Evolutionary conservation across 2,113 vertebrate species (phyloP), one percentile per base, ranked within the genome.

Genomic region (Terrapene triunguis): DNA sequence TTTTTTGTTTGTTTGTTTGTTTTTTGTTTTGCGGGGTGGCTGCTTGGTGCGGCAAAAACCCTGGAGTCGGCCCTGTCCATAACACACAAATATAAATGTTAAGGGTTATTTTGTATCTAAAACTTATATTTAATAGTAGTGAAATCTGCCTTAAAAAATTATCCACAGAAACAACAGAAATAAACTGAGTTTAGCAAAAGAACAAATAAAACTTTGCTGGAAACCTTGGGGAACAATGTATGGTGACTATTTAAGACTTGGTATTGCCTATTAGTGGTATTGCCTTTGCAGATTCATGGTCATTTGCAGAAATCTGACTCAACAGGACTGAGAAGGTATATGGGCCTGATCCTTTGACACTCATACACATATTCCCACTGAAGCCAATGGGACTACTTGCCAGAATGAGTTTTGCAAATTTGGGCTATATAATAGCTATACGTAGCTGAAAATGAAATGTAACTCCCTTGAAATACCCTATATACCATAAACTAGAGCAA

Each of bases 391-490:
- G 35, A 74, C 80, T 50, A 65, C 32, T 79, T 55, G 44, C 59
- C 94, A 93, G 51, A 89, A 53, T 59, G 84, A 95, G 94, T 0
- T 0, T 76, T 13, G 19, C 62, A 92, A 57, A 55, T 97, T 78
- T 5, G 6, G 93, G 86, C n/a, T 79, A 65, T 51, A 87, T 80
- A 4, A 7, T 82, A 88, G 53, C 44, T 86, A 59, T 51, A 4
- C 32, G 78, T 47, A 57, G 55, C 50, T 57, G 74, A 94, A 96
- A 92, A 59, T 6, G 95, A 94, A 85, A 51, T 53, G 10, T 48
- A 35, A 87, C 95, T 91, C 87, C 85, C 76, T 88, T 89, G 78
- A 87, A 90, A 72, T 89, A 96, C 78, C 88, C 42, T 84, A 89
- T 96, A 83, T 42, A 57, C 55, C 84, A 93, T 55, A 47, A 96